A percentile compares a stretch with the other conserved stretches of the same genome.
These are phyloP conservation scores for Drosophila ficusphila DNA, from an alignment of 1,140 invertebrate genomes.

Conservation along the genomic window DNA sequence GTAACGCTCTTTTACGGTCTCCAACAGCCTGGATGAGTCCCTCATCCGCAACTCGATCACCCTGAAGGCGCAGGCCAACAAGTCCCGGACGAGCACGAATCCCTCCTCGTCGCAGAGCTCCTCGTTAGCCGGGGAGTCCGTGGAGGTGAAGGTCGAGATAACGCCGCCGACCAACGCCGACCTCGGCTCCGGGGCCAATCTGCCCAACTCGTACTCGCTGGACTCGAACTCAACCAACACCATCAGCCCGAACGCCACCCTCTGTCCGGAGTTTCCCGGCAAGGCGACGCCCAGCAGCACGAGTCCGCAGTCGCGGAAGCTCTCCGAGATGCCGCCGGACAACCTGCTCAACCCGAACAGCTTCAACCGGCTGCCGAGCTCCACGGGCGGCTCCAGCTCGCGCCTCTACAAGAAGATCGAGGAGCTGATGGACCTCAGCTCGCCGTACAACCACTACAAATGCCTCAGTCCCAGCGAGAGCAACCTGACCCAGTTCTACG, in stretches of 20 bases:
- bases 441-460: conserved; percentile 89
- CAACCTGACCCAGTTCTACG: conserved; percentile 84
- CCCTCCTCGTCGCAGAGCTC: conserved; percentile 83
- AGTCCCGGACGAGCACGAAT: conserved; percentile 80
- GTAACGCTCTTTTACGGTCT: not conserved
- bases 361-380: conserved; percentile 79
- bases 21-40: conserved; percentile 87
- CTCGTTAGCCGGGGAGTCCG: conserved; percentile 77
- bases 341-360: conserved; percentile 76
- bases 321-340: conserved; percentile 76
- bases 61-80: conserved; percentile 76
- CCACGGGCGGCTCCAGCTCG: conserved; percentile 74
- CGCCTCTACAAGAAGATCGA: conserved; percentile 82
- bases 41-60: conserved; percentile 81
- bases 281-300: conserved; percentile 68
- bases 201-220: conserved; percentile 81
- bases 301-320: conserved; percentile 74
- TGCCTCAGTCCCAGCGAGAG: conserved; percentile 89
- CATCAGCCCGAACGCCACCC: conserved; percentile 75
- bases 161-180: conserved; percentile 77
- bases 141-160: conserved; percentile 83
- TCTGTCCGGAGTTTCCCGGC: conserved; percentile 74
- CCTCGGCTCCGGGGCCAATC: conserved; percentile 49
- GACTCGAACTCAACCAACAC: conserved; percentile 82
- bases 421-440: conserved; percentile 88